Evolutionary conservation across 2,797 vertebrate species (phyloP), one percentile per base, ranked within the genome.

Genomic region (Sebastes flavidus): DNA sequence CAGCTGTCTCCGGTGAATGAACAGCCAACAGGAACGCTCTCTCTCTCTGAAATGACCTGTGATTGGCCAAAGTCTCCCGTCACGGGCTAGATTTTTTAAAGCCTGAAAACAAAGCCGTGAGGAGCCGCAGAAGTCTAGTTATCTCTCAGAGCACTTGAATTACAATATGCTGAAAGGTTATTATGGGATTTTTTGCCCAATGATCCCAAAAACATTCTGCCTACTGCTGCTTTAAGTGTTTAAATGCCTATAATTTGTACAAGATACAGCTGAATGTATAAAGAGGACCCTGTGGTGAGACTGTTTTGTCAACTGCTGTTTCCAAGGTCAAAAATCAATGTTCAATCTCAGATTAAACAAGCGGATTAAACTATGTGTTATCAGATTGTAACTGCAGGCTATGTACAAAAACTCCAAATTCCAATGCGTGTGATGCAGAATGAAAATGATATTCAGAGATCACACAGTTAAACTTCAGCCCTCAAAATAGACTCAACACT

Each of bases 261-360:
- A 46, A 60, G 3, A 29, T 22, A 54, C 42, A 74, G 2, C 10
- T 25, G 1, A 20, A 32, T 69, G 16, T 34, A 69, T 58, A 66
- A 59, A 29, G 1, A n/a, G 6, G 29, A 69, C 18, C 14, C 14
- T 46, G 4, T 22, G 55, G 13, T 58, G 29, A 32, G 29, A 55
- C 14, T 61, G 24, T 59, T 68, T 81, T 18, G 6, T 38, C 27
- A 71, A 29, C 25, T 58, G 20, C 30, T 46, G 16, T 72, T 30
- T 58, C 5, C 13, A 54, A 61, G 38, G 3, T 58, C 16, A 56
- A 46, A 24, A 13, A 14, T 20, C 1, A 22, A 54, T 24, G 10
- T 58, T 42, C 9, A 69, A 36, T 72, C 10, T 56, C 25, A 67
- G 59, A 56, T 63, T 6, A 24, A 63, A 36, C 6, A 80, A 77